These are phyloP conservation scores for Tromatobia lineatoria DNA, from an alignment of 2,888 invertebrate genomes.

Conservation along the genomic window DNA sequence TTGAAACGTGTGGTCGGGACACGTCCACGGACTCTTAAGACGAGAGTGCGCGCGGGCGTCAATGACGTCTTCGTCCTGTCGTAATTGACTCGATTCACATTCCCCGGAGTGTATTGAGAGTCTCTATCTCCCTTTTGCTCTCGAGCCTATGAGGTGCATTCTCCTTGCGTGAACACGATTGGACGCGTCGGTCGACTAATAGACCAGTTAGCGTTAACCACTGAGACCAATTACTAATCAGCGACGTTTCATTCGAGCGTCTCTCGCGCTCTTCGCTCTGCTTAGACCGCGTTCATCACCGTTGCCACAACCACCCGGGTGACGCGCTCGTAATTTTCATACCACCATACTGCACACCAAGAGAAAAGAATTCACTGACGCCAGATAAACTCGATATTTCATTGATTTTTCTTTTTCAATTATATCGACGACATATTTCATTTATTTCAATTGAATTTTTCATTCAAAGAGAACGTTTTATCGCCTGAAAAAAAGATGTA, in stretches of 20 bases:
- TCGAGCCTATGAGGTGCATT: conserved; percentile 57
- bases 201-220: conserved; percentile 74
- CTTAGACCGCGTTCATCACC: conserved; percentile 31
- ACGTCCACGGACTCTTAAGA: conserved; percentile 36
- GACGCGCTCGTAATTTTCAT: conserved; percentile 59
- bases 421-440: too few species aligned
- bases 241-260: conserved; percentile 68
- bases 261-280: conserved; percentile 40
- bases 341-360: conserved; percentile 17
- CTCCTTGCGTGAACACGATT: conserved; percentile 69
- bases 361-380: too few species aligned
- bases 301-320: conserved; percentile 47
- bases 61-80: conserved; percentile 63
- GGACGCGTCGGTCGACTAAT: conserved; percentile 72
- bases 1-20: conserved; percentile 29
- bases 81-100: conserved; percentile 72
- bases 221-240: conserved; percentile 74
- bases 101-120: conserved; percentile 53
- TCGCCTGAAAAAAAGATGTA: too few species aligned
- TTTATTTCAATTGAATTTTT: too few species aligned
- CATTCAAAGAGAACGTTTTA: too few species aligned
- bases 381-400: background rate
- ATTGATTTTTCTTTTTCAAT: too few species aligned
- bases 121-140: conserved; percentile 24
- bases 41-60: conserved; percentile 51